A percentile compares a stretch with the other conserved stretches of the same genome.
Evolutionary conservation across 2,797 vertebrate genomes (phyloP).

Genomic region (Knipowitschia caucasica): DNA sequence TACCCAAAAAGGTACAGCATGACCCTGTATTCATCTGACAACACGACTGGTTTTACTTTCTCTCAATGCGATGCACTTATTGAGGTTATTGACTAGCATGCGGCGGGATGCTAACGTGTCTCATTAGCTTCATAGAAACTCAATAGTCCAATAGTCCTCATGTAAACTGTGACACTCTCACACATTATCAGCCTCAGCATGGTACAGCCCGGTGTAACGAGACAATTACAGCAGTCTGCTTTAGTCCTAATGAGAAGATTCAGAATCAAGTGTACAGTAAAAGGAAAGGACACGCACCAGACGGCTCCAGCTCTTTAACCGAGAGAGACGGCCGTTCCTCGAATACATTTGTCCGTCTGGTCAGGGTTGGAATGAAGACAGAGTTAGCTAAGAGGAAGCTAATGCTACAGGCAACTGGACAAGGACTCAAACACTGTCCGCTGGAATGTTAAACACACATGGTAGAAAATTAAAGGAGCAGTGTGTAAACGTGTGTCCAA

Average conservation of each 20-base stretch:
- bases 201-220: conserved; percentile 20
- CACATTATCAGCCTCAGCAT: conserved; percentile 43
- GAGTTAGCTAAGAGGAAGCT: no score
- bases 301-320: neutral
- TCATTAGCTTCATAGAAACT: conserved; percentile 46
- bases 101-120: conserved; percentile 30
- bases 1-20: no score
- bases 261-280: conserved; percentile 28
- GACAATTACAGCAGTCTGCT: conserved; percentile 49
- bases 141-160: conserved; percentile 38
- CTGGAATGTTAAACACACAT: conserved; percentile 56
- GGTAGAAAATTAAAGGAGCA: no score
- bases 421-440: conserved; percentile 48
- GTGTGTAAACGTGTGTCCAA: no score
- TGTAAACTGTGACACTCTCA: conserved; percentile 37
- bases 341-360: neutral
- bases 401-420: conserved; percentile 22
- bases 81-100: conserved; percentile 34
- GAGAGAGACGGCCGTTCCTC: neutral
- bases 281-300: conserved; percentile 3
- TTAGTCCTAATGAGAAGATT: conserved; percentile 30
- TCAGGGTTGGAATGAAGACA: conserved; percentile 9
- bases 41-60: conserved; percentile 14
- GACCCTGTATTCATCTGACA: conserved; percentile 18
- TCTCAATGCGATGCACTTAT: conserved; percentile 19